A percentile compares a stretch with the other conserved stretches of the same genome.
Conservation (phyloP, 2,797 vertebrate species). For the Clarias laeviceps region DNA sequence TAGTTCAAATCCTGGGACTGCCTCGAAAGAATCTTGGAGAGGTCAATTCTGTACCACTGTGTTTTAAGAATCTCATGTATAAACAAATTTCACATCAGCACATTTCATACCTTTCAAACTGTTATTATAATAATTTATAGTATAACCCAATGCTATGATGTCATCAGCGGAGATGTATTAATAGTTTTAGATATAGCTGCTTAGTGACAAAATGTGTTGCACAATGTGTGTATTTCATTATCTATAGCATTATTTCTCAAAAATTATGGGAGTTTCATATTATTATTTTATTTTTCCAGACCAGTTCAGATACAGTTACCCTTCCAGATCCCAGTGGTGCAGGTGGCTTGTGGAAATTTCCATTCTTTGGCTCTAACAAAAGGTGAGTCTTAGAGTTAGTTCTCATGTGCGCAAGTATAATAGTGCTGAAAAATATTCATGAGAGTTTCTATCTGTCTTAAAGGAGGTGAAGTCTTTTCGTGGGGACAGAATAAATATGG, state of each 20-base stretch:
- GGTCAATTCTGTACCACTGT: no score
- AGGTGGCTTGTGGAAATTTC: conserved; percentile 88
- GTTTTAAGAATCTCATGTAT: no score
- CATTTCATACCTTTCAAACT: neutral
- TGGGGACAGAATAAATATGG: conserved; percentile 82
- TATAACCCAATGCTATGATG: neutral
- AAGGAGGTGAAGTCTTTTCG: conserved; percentile 80
- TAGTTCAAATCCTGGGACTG: neutral
- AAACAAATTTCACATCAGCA: neutral
- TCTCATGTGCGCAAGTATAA: neutral
- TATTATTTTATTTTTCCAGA: conserved; percentile 15
- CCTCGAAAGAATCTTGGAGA: neutral
- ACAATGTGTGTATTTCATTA: no score
- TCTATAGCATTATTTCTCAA: no score
- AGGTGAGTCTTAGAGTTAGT: conserved; percentile 72
- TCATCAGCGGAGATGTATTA: neutral
- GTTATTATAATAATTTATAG: neutral
- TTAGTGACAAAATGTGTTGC: neutral
- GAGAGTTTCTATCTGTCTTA: conserved; percentile 24
- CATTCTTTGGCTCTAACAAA: conserved; percentile 88
- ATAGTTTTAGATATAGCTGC: neutral
- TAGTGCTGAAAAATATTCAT: neutral
- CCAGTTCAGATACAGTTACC: conserved; percentile 32
- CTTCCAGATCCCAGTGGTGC: conserved; percentile 77
- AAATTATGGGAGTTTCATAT: neutral